Evolutionary conservation across 2,888 invertebrate genomes (phyloP), one percentile per base, ranked within the genome.

Genomic region (Griposia aprilina): DNA sequence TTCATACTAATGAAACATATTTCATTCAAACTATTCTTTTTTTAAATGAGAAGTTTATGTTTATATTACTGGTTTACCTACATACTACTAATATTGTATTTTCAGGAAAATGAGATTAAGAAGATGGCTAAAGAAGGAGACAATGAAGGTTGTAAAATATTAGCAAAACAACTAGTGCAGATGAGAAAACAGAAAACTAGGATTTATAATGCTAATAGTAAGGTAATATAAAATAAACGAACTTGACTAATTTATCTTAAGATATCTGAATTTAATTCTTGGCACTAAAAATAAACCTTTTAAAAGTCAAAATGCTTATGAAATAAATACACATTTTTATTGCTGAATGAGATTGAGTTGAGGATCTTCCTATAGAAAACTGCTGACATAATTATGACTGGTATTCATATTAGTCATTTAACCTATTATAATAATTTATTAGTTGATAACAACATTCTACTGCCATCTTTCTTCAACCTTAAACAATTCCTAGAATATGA

Each of bases 81-180:
- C 23, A 45, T 41, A 41, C 5, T n/a, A 36, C 2, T 17, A 50
- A 15, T 23, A 45, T 59, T 68, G 11, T 62, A 41, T 72, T 67
- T 96, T 41, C 91, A 98, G 98, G 98, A 99, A 96, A 95, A 97
- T 93, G 99, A 99, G 93, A 99, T 99, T 71, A 99, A 98, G 92
- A 98, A 98, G 91, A 97, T 98, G 94, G 99, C 99, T 0, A 98
- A 98, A 91, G 98, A 98, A 91, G 99, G 99, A 15, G 98, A 99
- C 91, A 98, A 98, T 91, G 98, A 99, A 91, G 98, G 98, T 17
- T 98, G 98, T 89, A 97, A 97, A 89, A 97, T 99, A 84, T 95
- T 99, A 87, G 99, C 99, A 1, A 99, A 99, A 93, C 99, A 99
- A 94, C 95, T 99, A 73, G 97, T 99, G 0, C 98, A 98, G 91